Percentiles rank a stretch among this genome's conserved stretches.
Evolutionary conservation across 2,797 vertebrate species (phyloP).

Genomic region (Cyclopterus lumpus): DNA sequence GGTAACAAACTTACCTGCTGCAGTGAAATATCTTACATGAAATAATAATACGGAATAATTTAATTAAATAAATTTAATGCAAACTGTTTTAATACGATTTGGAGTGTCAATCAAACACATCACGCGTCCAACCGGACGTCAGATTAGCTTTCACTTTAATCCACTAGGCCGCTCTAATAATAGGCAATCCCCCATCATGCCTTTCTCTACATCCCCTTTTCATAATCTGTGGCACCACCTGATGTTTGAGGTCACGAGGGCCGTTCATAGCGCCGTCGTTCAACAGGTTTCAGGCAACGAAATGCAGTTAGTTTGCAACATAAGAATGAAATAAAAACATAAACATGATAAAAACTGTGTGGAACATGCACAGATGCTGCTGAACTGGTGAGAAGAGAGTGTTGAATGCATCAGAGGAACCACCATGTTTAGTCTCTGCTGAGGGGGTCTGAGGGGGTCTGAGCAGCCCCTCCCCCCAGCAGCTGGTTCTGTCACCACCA

Average conservation of each 20-base stretch:
- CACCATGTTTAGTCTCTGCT: too few species aligned
- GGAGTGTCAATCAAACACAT: neutral
- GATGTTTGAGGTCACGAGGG: neutral
- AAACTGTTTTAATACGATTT: neutral
- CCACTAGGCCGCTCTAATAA: constrained; percentile 63
- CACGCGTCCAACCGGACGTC: constrained; percentile 19
- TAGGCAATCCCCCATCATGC: constrained; percentile 62
- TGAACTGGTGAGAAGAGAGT: neutral
- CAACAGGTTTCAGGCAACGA: neutral
- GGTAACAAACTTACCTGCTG: constrained; percentile 9
- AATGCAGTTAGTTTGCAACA: neutral
- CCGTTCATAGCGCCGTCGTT: neutral
- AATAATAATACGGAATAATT: too few species aligned
- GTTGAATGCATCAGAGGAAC: neutral
- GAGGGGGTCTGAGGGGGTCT: too few species aligned
- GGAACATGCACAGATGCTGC: too few species aligned
- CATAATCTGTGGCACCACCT: neutral
- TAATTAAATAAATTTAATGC: neutral
- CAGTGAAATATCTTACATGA: neutral
- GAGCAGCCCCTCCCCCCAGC: neutral
- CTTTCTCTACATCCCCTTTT: constrained; percentile 13
- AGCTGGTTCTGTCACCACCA: constrained; percentile 4
- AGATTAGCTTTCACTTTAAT: constrained; percentile 65
- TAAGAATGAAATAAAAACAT: neutral
- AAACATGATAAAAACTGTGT: too few species aligned